Percentiles rank a stretch among this genome's conserved stretches.
phyloP scores from a whole-genome alignment of 2,113 vertebrate species.

The Pelmatolapia mariae region DNA sequence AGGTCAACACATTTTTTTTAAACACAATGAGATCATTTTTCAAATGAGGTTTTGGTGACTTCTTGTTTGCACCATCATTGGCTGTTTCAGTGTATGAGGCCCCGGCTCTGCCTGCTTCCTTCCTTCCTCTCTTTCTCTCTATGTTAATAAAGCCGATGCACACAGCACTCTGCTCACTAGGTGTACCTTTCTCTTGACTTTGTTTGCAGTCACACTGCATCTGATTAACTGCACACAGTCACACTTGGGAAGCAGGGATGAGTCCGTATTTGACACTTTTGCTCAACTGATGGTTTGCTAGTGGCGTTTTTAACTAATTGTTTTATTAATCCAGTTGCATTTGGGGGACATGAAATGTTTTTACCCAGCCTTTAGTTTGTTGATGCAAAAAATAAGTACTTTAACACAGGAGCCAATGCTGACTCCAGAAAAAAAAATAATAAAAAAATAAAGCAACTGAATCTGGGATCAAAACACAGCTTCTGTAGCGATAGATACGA shows the following conservation, averaged over 20 bases:
- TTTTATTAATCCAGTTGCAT: neutral
- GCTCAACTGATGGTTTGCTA: neutral
- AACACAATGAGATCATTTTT: neutral
- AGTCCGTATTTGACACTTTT: neutral
- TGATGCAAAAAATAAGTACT: neutral
- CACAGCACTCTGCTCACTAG: neutral
- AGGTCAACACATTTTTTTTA: neutral
- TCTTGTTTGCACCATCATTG: neutral
- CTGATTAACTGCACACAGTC: neutral
- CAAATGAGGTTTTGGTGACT: neutral
- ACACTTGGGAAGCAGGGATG: neutral
- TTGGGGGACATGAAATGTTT: neutral
- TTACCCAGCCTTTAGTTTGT: neutral
- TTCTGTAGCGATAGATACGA: neutral
- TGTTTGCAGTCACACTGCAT: neutral
- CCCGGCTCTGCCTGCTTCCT: neutral
- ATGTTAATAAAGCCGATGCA: neutral
- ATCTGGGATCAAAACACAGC: neutral
- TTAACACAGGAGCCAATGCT: neutral
- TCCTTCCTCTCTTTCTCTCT: neutral
- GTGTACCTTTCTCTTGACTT: neutral
- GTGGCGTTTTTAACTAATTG: neutral
- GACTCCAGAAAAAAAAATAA: neutral
- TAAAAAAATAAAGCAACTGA: neutral
- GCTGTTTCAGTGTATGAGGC: neutral